Evolutionary conservation across 2,113 vertebrate species (phyloP).

Genomic region (Perognathus longimembris): DNA sequence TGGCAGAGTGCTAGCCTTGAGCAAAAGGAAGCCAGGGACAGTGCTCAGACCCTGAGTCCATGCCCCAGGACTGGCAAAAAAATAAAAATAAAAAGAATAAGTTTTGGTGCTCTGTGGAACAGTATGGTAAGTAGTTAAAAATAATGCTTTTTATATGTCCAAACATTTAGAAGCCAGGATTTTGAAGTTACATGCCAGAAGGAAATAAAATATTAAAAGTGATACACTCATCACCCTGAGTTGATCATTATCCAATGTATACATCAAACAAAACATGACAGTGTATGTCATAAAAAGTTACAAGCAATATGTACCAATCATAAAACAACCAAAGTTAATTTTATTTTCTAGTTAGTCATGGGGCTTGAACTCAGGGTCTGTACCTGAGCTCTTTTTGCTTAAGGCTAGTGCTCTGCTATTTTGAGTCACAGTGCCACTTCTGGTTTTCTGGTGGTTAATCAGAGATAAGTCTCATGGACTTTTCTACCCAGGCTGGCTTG

Average conservation of each 20-base stretch:
- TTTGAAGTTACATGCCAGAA: not conserved
- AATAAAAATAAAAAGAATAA: not conserved
- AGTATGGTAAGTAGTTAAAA: not conserved
- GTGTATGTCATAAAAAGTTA: not conserved
- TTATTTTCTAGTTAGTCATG: no score
- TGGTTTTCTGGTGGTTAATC: no score
- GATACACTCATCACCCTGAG: not conserved
- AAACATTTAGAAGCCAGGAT: not conserved
- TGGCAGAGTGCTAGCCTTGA: no score
- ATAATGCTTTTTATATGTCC: not conserved
- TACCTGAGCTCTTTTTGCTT: no score
- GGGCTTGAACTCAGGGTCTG: no score
- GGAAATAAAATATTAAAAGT: not conserved
- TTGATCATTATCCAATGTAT: not conserved
- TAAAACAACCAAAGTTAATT: not conserved
- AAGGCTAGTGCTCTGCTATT: no score
- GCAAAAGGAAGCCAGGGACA: no score
- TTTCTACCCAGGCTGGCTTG: no score
- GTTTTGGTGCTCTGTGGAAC: not conserved
- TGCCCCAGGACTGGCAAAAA: no score
- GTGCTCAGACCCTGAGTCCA: no score
- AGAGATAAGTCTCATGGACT: no score
- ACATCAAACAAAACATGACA: not conserved
- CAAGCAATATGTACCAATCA: not conserved
- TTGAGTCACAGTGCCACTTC: no score